Percentiles rank a stretch among this genome's conserved stretches.
These are phyloP conservation scores for Diglossa brunneiventris DNA, from an alignment of 2,113 vertebrate species.

Conservation along the genomic window DNA sequence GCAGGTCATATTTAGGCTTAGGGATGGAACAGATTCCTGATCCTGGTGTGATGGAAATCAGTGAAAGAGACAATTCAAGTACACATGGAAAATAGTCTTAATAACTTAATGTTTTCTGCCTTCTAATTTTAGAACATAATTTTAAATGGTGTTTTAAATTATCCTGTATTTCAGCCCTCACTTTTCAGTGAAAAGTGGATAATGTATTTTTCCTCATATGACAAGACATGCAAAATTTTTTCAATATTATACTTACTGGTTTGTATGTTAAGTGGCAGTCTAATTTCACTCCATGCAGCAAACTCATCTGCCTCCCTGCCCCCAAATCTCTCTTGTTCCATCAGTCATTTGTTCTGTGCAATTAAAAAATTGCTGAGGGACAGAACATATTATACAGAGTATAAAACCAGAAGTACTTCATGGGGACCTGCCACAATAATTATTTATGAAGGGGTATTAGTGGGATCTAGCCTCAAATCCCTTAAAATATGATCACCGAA, in stretches of 20 bases:
- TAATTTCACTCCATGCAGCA: not conserved
- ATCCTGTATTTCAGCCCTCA: not conserved
- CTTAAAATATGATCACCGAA: not conserved
- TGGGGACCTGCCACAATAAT: not conserved
- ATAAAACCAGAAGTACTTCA: not conserved
- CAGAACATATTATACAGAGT: not conserved
- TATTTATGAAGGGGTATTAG: not conserved
- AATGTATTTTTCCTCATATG: not conserved
- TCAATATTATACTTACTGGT: not conserved
- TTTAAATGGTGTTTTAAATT: not conserved
- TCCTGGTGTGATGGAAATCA: not conserved
- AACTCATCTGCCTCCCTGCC: not conserved
- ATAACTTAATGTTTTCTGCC: not conserved
- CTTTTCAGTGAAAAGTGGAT: not conserved
- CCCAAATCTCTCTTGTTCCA: not conserved
- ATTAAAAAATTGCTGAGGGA: not conserved
- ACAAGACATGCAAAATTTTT: not conserved
- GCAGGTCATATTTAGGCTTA: not conserved
- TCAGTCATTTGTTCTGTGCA: not conserved
- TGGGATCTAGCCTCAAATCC: not conserved
- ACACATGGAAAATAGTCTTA: not conserved
- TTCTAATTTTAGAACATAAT: not conserved
- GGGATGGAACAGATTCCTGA: not conserved
- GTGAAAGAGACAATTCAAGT: not conserved
- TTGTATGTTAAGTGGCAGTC: not conserved